Base-by-base conservation (phyloP, 2,888 invertebrate species). In the Ormyrus labotus region DNA sequence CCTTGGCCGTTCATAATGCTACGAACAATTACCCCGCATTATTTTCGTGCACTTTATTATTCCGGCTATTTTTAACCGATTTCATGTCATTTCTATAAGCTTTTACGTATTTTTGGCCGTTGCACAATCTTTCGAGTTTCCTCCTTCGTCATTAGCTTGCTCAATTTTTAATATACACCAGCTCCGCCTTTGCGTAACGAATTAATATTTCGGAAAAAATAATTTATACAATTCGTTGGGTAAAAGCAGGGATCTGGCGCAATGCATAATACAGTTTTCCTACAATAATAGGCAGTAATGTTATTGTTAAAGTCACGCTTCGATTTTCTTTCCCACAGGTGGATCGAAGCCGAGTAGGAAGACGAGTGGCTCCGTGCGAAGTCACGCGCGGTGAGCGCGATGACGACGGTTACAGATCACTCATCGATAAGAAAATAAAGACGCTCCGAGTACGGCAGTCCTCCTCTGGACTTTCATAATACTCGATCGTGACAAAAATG, bases 401-500 rank as follows among this genome's bases (percentile, higher is more conserved):
- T 83, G 84, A 81, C 85, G 87, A 87, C 89, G 87, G 89, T 88
- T 88, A 87, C 86, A 88, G 90, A 90, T 90, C 87, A 89, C 87
- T 89, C 82, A 90, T 90, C 90, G 90, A 90, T 90, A 87, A 84
- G 84, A 86, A 85, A 87, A 87, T 86, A 84, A 88, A 87, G 87
- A 86, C 83, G 82, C 81, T 75, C 77, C 80, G 4, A 10, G n/a
- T 4, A 4, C 10, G 47, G 53, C 19, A 34, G 81, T 84, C 83
- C 82, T 84, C 82, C 82, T 81, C 83, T 74, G 81, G 81, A 83
- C 83, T 87, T 85, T 85, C 87, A 73, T 76, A 82, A 83, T 78
- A 72, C 83, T 86, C 88, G 88, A 90, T 90, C 89, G 89, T 89
- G 90, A 91, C 90, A 90, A 90, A 90, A 90, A 90, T 91, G 88